phyloP scores from a whole-genome alignment of 2,797 vertebrate species.

The Botia almorhae region DNA sequence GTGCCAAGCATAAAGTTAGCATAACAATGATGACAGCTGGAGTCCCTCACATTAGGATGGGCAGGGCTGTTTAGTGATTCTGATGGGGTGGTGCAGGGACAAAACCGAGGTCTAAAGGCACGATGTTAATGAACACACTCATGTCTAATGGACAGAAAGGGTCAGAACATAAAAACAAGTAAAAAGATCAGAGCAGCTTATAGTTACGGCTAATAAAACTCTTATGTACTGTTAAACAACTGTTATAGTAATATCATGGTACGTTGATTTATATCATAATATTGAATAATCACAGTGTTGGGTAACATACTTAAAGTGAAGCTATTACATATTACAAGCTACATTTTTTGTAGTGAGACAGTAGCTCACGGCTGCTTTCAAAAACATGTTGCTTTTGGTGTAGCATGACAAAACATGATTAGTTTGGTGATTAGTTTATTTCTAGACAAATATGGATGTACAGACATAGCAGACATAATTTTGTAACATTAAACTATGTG shows the following conservation, averaged over 20 bases:
- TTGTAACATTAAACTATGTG: no score
- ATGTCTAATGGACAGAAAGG: conserved; percentile 15
- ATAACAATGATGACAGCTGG: conserved; percentile 48
- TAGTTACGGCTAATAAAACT: neutral
- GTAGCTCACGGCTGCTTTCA: neutral
- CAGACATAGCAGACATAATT: neutral
- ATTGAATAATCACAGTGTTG: neutral
- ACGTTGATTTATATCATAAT: neutral
- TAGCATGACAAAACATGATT: neutral
- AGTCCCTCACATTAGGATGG: conserved; percentile 10
- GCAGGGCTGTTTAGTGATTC: conserved; percentile 32
- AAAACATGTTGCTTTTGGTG: neutral
- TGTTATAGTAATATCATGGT: neutral
- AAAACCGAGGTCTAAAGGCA: neutral
- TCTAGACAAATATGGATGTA: no score
- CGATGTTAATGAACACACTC: conserved; percentile 17
- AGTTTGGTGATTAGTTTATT: neutral
- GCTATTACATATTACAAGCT: neutral
- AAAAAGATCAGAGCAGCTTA: neutral
- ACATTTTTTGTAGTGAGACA: neutral
- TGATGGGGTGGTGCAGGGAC: conserved; percentile 5
- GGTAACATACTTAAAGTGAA: neutral
- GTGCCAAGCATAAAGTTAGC: conserved; percentile 43
- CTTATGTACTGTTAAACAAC: neutral
- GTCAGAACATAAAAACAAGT: conserved; percentile 8